Conservation (phyloP, 2,888 invertebrate species). For the Amphipoea lucens region DNA sequence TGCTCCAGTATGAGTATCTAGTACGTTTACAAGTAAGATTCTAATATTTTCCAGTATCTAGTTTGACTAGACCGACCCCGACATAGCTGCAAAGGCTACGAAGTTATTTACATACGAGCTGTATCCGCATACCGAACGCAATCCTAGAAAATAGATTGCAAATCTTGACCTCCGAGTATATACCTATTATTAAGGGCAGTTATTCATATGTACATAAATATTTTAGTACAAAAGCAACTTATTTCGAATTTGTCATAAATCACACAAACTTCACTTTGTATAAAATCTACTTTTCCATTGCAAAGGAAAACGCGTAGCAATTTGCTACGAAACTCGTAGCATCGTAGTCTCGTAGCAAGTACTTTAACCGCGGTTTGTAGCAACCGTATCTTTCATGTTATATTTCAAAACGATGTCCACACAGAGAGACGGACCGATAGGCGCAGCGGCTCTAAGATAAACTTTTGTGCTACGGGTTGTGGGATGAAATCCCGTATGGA, state of each 20-base stretch:
- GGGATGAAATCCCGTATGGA: slow-evolving; percentile 4
- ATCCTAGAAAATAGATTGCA: background rate
- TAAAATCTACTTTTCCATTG: slow-evolving; percentile 1
- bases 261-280: background rate
- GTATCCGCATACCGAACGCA: slow-evolving; percentile 5
- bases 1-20: background rate
- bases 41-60: slow-evolving; percentile 2
- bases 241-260: background rate
- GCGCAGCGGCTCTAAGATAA: background rate
- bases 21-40: background rate
- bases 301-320: slow-evolving; percentile 46
- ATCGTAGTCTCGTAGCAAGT: slow-evolving; percentile 38
- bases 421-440: background rate
- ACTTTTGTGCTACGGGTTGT: background rate
- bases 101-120: slow-evolving; percentile 26
- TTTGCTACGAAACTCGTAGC: slow-evolving; percentile 45
- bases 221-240: background rate
- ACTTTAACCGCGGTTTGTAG: slow-evolving; percentile 9
- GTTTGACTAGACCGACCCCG: background rate
- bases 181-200: background rate
- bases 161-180: slow-evolving; percentile 8
- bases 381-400: background rate
- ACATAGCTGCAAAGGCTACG: background rate
- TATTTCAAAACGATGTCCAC: background rate
- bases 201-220: background rate